Evolutionary conservation across 2,113 vertebrate genomes (phyloP).

Genomic region (Chascanopsetta lugubris): DNA sequence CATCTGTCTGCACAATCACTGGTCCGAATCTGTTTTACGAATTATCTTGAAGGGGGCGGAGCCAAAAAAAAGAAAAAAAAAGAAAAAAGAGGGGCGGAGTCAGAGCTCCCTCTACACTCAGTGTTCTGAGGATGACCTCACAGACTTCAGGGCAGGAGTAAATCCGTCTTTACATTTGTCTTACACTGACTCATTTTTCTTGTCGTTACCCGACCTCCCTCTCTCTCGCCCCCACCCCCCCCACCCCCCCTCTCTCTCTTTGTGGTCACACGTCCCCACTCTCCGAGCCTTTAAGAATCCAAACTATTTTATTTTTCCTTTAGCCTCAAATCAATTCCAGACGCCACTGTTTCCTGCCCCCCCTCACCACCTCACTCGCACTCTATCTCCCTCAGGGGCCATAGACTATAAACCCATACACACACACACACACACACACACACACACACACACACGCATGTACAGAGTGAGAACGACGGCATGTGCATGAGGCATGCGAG

Average conservation of each 20-base stretch:
- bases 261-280: constrained; percentile 63
- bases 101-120: not conserved
- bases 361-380: constrained; percentile 18
- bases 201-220: constrained; percentile 33
- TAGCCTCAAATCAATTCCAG: constrained; percentile 83
- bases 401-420: constrained; percentile 51
- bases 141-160: constrained; percentile 8
- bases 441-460: not conserved
- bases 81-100: no score
- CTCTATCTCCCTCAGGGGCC: constrained; percentile 40
- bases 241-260: constrained; percentile 39
- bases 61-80: no score
- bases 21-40: not conserved
- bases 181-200: not conserved
- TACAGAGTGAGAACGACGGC: constrained; percentile 21
- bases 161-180: constrained; percentile 24
- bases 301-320: constrained; percentile 82
- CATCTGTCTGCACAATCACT: not conserved
- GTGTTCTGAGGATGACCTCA: constrained; percentile 17
- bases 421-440: constrained; percentile 24
- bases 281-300: constrained; percentile 75
- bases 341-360: constrained; percentile 77
- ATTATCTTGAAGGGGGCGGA: not conserved
- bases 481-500: not conserved
- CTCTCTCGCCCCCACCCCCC: constrained; percentile 10